Evolutionary conservation across 2,113 vertebrate species (phyloP).

Genomic region (pig (Sus scrofa)): DNA sequence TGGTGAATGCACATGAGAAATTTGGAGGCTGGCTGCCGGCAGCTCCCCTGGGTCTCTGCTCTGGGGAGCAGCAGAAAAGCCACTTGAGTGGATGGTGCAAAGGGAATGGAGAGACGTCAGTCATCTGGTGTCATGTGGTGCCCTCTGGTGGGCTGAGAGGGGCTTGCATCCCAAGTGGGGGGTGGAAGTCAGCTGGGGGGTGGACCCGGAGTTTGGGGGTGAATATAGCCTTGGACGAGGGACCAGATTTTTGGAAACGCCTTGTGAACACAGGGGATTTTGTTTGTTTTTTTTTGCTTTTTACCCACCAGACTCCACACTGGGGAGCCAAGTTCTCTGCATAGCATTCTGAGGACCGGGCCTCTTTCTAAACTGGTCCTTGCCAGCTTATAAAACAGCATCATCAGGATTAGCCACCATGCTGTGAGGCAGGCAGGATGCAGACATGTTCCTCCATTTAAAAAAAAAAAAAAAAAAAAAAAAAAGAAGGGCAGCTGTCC

Average conservation of each 20-base stretch:
- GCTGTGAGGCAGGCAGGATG: background rate
- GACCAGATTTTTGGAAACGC: background rate
- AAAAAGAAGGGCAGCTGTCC: background rate
- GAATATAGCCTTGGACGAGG: background rate
- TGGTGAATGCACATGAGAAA: background rate
- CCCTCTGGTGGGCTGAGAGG: slow-evolving; percentile 72
- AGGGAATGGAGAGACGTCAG: background rate
- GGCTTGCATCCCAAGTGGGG: slow-evolving; percentile 45
- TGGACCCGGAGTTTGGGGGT: background rate
- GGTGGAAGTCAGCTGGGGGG: fast-evolving
- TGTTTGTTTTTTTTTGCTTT: background rate
- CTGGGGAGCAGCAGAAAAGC: background rate
- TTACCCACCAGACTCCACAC: background rate
- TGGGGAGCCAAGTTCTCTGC: background rate
- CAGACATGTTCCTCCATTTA: background rate
- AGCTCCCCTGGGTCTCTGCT: background rate
- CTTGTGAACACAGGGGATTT: background rate
- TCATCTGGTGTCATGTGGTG: slow-evolving; percentile 32
- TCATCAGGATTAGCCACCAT: background rate
- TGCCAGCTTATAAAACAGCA: background rate
- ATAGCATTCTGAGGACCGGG: background rate
- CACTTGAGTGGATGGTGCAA: background rate
- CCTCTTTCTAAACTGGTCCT: background rate
- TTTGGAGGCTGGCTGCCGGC: too few relatives aligned
- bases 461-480: too few relatives aligned